Evolutionary conservation across 2,797 vertebrate species (phyloP).

Genomic region (Pogoniulus pusillus): DNA sequence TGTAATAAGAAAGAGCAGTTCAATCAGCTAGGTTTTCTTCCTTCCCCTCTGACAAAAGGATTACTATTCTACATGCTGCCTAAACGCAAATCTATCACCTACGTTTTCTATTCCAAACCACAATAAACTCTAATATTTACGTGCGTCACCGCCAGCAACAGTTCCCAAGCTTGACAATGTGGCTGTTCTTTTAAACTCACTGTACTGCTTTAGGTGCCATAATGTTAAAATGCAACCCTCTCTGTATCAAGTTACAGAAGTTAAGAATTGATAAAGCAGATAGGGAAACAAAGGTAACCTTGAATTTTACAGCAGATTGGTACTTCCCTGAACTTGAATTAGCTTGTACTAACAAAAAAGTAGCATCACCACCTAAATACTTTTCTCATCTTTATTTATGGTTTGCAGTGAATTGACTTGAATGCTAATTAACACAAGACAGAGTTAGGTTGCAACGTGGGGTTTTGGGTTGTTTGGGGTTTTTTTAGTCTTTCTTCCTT

Average conservation of each 20-base stretch:
- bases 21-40: not conserved
- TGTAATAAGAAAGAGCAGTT: not conserved
- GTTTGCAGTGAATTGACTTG: not conserved
- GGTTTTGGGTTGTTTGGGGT: not conserved
- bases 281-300: slow-evolving; percentile 12
- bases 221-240: not conserved
- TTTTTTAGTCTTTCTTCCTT: not conserved
- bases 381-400: not conserved
- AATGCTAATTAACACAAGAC: not conserved
- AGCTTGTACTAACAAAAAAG: not conserved
- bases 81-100: not conserved
- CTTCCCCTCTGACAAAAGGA: slow-evolving; percentile 17
- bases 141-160: not conserved
- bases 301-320: not conserved
- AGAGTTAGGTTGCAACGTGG: not conserved
- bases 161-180: not conserved
- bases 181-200: slow-evolving; percentile 51
- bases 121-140: not conserved
- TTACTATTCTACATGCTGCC: slow-evolving; percentile 7
- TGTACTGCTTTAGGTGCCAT: slow-evolving; percentile 1
- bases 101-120: not conserved
- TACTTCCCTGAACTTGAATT: not conserved
- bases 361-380: not conserved
- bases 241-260: slow-evolving; percentile 43
- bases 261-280: slow-evolving; percentile 32